Evolutionary conservation across 2,888 invertebrate genomes (phyloP), one percentile per base, ranked within the genome.

Genomic region (Sphinx pinastri): DNA sequence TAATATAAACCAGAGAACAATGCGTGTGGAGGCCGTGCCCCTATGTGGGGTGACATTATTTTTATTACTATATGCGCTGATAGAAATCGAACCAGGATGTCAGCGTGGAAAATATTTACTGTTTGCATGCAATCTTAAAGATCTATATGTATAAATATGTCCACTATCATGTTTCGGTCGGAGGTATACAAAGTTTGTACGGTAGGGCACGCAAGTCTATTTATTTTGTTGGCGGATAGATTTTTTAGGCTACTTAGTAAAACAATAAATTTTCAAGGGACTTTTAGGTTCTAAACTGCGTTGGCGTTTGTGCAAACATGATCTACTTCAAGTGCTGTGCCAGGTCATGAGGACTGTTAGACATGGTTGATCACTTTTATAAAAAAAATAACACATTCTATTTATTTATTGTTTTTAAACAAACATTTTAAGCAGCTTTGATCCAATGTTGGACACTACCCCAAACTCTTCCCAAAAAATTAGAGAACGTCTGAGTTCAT

Each of bases 1-100:
- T 63, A 63, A 63, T 63, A 63, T 49, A 49, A 47, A 47, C 19
- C 19, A 63, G 63, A 63, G 63, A 63, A 63, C 63, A 63, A 63
- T 49, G 47, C 63, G 16, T 25, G 57, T 13, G 19, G 63, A 63
- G 63, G 63, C 49, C 63, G 49, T 49, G 47, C 63, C 63, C 49
- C 63, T 47, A 63, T 63, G 63, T 38, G 31, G 47, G 63, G 63
- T 49, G 63, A 47, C 49, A 49, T 63, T 63, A 63, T 63, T 63
- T 63, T 63, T 63, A 63, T 63, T 63, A 63, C 63, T 19, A 63
- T 47, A 63, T 16, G 49, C 63, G 19, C 47, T 63, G 49, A 63
- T 63, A 63, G 19, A 49, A 47, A 63, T 63, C 63, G 63, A 49
- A 63, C 47, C 47, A 47, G 13, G 47, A 47, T 63, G 47, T 63